These are phyloP conservation scores for Heliangelus exortis DNA, from an alignment of 2,797 vertebrate species.

Conservation along the genomic window DNA sequence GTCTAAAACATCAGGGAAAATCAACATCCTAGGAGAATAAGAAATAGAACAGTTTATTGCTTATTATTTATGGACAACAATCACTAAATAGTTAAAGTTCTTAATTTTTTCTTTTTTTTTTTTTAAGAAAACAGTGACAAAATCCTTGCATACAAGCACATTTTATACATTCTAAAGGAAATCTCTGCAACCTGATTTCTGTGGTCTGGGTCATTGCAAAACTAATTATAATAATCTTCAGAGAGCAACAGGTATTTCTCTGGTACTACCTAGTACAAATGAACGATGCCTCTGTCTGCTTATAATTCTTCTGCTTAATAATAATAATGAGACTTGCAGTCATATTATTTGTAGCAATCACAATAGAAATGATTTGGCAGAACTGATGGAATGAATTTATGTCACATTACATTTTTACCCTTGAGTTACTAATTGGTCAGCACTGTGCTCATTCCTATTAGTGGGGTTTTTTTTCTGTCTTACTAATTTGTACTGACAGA, in stretches of 20 bases:
- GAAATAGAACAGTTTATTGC: background rate
- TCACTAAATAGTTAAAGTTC: background rate
- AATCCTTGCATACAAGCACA: background rate
- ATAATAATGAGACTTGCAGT: constrained; percentile 18
- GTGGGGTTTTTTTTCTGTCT: background rate
- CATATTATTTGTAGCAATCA: constrained; percentile 29
- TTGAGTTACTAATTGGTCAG: constrained; percentile 36
- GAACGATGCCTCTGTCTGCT: constrained; percentile 35
- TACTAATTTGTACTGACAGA: constrained; percentile 20
- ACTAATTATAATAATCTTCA: constrained; percentile 44
- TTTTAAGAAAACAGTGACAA: background rate
- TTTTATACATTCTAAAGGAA: constrained; percentile 33
- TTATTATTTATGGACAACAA: constrained; percentile 7
- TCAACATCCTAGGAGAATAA: background rate
- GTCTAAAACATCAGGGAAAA: constrained; percentile 22
- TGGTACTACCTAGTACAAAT: constrained; percentile 4
- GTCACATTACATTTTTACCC: constrained; percentile 30
- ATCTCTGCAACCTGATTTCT: background rate
- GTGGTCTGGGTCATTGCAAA: background rate
- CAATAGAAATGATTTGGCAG: constrained; percentile 46
- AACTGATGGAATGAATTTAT: constrained; percentile 17
- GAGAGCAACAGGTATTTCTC: background rate
- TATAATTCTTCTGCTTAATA: constrained; percentile 22
- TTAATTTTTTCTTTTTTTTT: background rate
- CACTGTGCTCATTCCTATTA: background rate